phyloP scores from a whole-genome alignment of 2,113 vertebrate species.

The Salvator merianae region DNA sequence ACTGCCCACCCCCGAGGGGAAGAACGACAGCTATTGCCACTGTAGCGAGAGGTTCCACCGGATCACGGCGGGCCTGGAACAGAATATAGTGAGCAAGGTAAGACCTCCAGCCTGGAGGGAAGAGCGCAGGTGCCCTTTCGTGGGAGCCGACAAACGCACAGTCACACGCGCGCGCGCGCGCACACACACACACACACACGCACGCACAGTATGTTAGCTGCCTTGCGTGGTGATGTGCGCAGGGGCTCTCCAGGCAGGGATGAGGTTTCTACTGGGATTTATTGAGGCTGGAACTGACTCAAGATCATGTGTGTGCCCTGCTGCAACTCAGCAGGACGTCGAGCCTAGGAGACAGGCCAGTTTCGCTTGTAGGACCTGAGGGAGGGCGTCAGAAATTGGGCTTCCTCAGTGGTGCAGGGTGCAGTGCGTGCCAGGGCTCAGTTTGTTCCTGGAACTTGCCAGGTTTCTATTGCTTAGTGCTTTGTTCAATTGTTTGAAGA shows the following conservation, averaged over 20 bases:
- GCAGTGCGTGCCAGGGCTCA: background rate
- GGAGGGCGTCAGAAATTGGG: background rate
- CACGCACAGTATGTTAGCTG: too few species aligned
- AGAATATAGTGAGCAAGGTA: slow-evolving; percentile 98
- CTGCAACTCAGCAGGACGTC: background rate
- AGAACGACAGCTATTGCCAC: slow-evolving; percentile 75
- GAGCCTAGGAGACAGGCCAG: background rate
- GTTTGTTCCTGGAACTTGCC: background rate
- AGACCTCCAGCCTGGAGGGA: slow-evolving; percentile 39
- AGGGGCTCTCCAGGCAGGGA: too few species aligned
- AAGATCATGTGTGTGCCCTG: background rate
- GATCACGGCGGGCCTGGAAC: slow-evolving; percentile 88
- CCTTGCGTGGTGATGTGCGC: too few species aligned
- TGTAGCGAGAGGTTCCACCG: slow-evolving; percentile 87
- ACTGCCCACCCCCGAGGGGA: slow-evolving; percentile 42
- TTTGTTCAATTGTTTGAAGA: background rate
- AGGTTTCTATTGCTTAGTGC: background rate
- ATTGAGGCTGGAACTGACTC: background rate
- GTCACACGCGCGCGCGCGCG: too few species aligned
- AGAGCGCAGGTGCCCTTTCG: too few species aligned
- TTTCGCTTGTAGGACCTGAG: background rate
- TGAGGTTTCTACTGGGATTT: background rate
- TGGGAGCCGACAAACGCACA: too few species aligned
- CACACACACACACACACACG: too few species aligned
- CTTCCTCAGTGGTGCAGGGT: background rate